Evolutionary conservation across 2,888 invertebrate species (phyloP).

Genomic region (Noctua pronuba): DNA sequence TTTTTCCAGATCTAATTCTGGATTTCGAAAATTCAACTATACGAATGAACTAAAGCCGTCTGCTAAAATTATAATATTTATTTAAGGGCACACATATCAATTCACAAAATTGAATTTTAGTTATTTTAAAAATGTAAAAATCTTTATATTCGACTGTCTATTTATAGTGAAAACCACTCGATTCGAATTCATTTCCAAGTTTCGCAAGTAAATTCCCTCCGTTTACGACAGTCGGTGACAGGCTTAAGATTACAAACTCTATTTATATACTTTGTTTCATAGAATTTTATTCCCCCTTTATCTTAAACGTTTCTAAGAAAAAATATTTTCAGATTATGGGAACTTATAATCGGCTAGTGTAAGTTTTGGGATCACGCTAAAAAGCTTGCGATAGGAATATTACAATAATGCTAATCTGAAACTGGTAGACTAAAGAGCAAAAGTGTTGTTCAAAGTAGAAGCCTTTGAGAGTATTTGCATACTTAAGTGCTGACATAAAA

Average conservation of each 20-base stretch:
- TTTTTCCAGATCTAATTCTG: constrained; percentile 28
- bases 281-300: constrained; percentile 35
- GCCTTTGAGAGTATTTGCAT: not conserved
- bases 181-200: constrained; percentile 55
- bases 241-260: constrained; percentile 56
- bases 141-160: constrained; percentile 20
- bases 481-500: not conserved
- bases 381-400: not conserved
- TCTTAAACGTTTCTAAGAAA: constrained; percentile 31
- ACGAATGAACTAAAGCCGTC: constrained; percentile 9
- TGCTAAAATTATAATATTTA: not conserved
- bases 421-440: not conserved
- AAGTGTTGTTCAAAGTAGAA: not conserved
- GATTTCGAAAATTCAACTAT: constrained; percentile 23
- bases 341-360: not conserved
- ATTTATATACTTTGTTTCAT: constrained; percentile 48
- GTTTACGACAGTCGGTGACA: constrained; percentile 52
- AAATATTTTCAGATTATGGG: constrained; percentile 25
- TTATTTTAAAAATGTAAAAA: constrained; percentile 8
- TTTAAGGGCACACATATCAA: constrained; percentile 7
- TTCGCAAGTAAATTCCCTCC: constrained; percentile 58
- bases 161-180: constrained; percentile 57
- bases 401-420: not conserved
- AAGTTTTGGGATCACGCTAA: not conserved
- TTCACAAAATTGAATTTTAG: constrained; percentile 10